A percentile compares a stretch with the other conserved stretches of the same genome.
Evolutionary conservation across 2,113 vertebrate genomes (phyloP).

Genomic region (Clarias macrocephalus): DNA sequence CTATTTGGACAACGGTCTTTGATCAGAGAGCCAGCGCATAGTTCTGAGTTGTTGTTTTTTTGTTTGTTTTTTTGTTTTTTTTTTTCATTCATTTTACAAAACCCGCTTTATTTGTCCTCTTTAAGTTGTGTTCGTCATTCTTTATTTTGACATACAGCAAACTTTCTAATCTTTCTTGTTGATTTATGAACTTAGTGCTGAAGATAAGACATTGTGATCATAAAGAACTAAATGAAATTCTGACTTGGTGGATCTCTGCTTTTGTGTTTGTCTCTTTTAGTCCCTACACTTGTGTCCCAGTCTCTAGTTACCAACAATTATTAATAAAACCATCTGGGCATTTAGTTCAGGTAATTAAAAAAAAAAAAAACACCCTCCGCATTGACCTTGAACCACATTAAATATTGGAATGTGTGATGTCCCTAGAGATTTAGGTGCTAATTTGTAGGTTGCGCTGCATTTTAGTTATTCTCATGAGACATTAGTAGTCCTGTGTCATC

Average conservation of each 20-base stretch:
- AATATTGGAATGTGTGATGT: neutral
- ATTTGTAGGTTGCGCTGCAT: neutral
- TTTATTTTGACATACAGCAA: neutral
- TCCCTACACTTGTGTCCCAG: neutral
- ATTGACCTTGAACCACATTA: neutral
- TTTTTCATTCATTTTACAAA: neutral
- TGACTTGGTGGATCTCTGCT: neutral
- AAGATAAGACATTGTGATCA: constrained; percentile 8
- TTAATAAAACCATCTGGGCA: neutral
- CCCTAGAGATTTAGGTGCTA: neutral
- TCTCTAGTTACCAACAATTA: neutral
- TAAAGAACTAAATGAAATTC: constrained; percentile 34
- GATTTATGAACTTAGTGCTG: neutral
- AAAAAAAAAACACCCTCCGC: neutral
- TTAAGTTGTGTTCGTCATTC: neutral
- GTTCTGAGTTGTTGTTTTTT: neutral
- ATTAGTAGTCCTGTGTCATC: no score
- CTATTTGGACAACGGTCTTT: constrained; percentile 38
- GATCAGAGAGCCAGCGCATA: constrained; percentile 33
- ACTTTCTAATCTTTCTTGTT: neutral
- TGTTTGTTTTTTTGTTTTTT: neutral
- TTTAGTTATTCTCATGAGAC: neutral
- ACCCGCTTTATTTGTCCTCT: neutral
- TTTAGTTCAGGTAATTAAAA: neutral
- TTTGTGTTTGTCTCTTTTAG: neutral